phyloP scores from a whole-genome alignment of 2,113 vertebrate genomes.

The Pygoscelis adeliae region DNA sequence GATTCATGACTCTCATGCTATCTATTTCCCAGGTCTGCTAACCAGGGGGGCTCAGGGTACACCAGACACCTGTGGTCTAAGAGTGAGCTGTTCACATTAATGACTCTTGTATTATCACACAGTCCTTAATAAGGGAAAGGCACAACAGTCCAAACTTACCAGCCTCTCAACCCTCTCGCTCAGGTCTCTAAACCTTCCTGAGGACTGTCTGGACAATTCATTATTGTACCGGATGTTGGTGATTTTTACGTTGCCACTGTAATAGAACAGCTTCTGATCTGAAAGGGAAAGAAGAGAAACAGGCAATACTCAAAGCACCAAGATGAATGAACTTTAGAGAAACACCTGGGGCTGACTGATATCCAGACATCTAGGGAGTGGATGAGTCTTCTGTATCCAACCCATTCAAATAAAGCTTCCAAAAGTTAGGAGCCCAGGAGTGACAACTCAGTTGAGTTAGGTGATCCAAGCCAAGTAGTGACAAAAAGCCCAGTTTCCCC shows the following conservation, averaged over 20 bases:
- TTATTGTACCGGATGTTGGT: constrained; percentile 60
- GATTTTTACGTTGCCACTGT: constrained; percentile 68
- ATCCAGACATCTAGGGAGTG: background rate
- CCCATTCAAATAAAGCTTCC: background rate
- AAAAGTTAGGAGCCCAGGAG: background rate
- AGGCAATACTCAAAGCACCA: background rate
- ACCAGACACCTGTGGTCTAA: background rate
- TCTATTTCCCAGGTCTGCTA: background rate
- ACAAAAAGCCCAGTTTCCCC: background rate
- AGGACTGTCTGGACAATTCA: constrained; percentile 65
- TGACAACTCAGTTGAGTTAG: background rate
- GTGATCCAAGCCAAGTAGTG: background rate
- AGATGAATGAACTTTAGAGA: background rate
- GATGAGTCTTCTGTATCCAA: background rate
- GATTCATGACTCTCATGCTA: background rate
- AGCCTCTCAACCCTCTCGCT: constrained; percentile 73
- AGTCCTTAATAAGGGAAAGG: background rate
- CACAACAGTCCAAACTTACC: constrained; percentile 63
- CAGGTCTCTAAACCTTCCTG: constrained; percentile 67
- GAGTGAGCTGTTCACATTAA: background rate
- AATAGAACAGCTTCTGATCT: constrained; percentile 76
- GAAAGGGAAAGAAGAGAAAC: constrained; percentile 35
- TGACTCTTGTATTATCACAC: background rate
- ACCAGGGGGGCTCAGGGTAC: background rate
- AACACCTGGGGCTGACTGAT: background rate